These are phyloP conservation scores for Gallinago undulata DNA, from an alignment of 2,113 vertebrate genomes.

Conservation along the genomic window DNA sequence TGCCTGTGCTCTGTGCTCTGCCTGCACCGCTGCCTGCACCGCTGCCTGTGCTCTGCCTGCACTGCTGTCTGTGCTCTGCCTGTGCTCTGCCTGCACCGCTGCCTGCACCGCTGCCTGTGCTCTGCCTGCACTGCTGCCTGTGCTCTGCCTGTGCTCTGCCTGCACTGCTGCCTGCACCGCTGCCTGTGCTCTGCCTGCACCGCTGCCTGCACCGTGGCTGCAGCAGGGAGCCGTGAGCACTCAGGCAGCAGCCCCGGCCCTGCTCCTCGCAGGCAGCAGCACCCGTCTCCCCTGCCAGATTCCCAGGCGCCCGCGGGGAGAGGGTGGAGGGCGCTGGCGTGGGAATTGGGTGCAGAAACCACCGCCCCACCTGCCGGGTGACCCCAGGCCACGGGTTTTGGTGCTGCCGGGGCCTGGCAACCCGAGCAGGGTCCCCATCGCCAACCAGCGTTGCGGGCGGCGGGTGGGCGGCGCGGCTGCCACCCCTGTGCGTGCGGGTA, in stretches of 20 bases:
- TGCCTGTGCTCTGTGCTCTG: too few relatives aligned
- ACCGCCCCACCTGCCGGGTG: background rate
- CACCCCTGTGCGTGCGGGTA: background rate
- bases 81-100: too few relatives aligned
- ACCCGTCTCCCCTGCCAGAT: fast-evolving
- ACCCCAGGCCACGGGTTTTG: background rate
- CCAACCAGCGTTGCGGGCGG: background rate
- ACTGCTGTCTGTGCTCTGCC: too few relatives aligned
- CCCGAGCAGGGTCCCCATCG: background rate
- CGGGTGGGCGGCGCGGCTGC: background rate
- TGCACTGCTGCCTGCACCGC: background rate
- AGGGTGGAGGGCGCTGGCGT: background rate
- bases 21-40: too few relatives aligned
- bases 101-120: too few relatives aligned
- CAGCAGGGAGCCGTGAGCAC: background rate
- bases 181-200: background rate
- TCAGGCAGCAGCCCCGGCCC: fast-evolving
- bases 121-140: too few relatives aligned
- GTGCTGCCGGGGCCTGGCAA: background rate
- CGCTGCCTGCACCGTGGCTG: background rate
- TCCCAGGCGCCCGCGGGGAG: background rate
- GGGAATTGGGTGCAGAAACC: background rate
- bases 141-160: too few relatives aligned
- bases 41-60: too few relatives aligned
- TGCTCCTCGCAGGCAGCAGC: fast-evolving